These are phyloP conservation scores for Orientallactaga bullata DNA, from an alignment of 2,113 vertebrate genomes.

Conservation along the genomic window DNA sequence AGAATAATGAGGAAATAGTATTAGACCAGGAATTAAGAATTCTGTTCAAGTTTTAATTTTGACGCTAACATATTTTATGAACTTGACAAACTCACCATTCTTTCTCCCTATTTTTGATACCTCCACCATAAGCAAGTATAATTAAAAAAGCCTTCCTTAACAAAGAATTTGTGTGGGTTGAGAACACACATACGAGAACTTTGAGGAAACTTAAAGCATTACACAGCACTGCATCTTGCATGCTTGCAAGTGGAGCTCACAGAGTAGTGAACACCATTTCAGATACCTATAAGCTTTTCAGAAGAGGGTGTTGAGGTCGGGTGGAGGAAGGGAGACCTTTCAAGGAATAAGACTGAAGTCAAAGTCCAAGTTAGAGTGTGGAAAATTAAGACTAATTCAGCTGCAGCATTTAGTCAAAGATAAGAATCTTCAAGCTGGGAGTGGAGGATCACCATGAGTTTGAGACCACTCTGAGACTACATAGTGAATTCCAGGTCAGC, in stretches of 20 bases:
- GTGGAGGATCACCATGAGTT: no score
- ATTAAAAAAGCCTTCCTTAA: not conserved
- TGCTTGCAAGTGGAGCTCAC: not conserved
- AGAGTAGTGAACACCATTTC: not conserved
- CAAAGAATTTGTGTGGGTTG: not conserved
- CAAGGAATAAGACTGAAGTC: not conserved
- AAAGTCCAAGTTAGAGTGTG: not conserved
- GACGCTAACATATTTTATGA: not conserved
- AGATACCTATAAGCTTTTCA: not conserved
- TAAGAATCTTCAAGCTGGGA: not conserved
- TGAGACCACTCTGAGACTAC: no score
- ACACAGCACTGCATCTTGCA: not conserved
- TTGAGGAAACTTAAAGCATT: not conserved
- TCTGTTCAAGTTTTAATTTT: conserved; percentile 36
- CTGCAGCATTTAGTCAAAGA: not conserved
- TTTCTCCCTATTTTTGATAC: not conserved
- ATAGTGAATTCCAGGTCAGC: no score
- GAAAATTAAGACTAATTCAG: not conserved
- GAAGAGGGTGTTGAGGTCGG: no score
- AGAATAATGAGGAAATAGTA: conserved; percentile 27
- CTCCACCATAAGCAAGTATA: not conserved
- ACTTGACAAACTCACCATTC: not conserved
- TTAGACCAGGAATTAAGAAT: conserved; percentile 24
- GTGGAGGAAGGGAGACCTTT: not conserved
- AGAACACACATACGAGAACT: not conserved